These are phyloP conservation scores for Cyprinodon diabolis DNA, from an alignment of 2,797 vertebrate species.

Conservation along the genomic window DNA sequence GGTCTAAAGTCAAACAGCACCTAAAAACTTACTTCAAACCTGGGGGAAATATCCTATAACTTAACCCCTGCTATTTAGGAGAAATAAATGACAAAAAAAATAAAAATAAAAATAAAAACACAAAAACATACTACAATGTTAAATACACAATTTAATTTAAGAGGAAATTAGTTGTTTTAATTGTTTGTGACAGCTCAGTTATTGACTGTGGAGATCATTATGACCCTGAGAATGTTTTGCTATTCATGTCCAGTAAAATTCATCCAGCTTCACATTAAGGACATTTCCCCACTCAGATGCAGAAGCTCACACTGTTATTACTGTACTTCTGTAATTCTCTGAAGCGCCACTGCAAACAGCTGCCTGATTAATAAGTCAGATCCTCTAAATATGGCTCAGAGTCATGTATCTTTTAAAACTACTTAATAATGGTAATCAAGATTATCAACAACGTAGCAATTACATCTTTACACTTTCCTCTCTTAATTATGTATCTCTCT, in stretches of 20 bases:
- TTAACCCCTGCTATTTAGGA: constrained; percentile 59
- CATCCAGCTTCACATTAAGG: constrained; percentile 18
- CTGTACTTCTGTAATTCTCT: constrained; percentile 63
- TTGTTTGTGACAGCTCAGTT: constrained; percentile 21
- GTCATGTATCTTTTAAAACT: constrained; percentile 84
- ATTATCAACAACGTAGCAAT: constrained; percentile 83
- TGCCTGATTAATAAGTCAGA: constrained; percentile 85
- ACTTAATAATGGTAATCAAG: constrained; percentile 82
- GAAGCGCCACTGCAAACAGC: constrained; percentile 80
- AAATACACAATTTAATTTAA: constrained; percentile 23
- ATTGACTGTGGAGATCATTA: constrained; percentile 14
- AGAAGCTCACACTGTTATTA: constrained; percentile 27
- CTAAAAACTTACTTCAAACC: constrained; percentile 60
- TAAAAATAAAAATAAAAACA: constrained; percentile 35
- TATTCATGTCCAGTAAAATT: constrained; percentile 11
- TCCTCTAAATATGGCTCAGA: constrained; percentile 83
- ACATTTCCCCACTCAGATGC: constrained; percentile 7
- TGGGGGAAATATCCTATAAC: constrained; percentile 50
- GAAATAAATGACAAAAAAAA: constrained; percentile 33
- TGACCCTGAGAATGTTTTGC: constrained; percentile 11
- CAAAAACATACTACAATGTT: constrained; percentile 11
- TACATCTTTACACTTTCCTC: constrained; percentile 84
- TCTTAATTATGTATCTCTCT: constrained; percentile 83
- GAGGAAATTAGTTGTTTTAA: constrained; percentile 25
- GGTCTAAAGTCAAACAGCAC: constrained; percentile 45